phyloP scores from a whole-genome alignment of 2,113 vertebrate species.

The Hemicordylus capensis region DNA sequence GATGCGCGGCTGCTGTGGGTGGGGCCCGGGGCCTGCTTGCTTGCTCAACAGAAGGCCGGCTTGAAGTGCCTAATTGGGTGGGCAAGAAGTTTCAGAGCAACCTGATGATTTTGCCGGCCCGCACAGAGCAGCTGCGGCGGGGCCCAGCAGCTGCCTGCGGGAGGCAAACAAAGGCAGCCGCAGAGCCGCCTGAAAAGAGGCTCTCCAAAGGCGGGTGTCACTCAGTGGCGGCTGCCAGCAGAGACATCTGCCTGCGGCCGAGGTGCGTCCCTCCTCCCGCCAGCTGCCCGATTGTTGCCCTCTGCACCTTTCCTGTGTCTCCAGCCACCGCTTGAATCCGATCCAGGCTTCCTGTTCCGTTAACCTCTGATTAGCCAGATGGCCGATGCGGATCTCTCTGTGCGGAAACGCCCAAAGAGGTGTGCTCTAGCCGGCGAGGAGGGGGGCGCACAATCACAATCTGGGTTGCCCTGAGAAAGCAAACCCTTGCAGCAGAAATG shows the following conservation, averaged over 20 bases:
- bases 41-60: background rate
- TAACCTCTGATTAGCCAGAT: slow-evolving; percentile 64
- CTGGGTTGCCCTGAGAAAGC: slow-evolving; percentile 72
- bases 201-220: slow-evolving; percentile 49
- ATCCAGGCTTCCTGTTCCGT: slow-evolving; percentile 60
- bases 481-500: slow-evolving; percentile 69
- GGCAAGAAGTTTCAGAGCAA: slow-evolving; percentile 48
- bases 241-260: slow-evolving; percentile 45
- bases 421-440: background rate
- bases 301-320: slow-evolving; percentile 64
- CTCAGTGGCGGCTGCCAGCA: slow-evolving; percentile 45
- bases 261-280: slow-evolving; percentile 42
- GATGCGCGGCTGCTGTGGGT: slow-evolving; percentile 20
- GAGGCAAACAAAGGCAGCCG: slow-evolving; percentile 59
- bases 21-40: no score
- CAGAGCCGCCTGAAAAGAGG: slow-evolving; percentile 46
- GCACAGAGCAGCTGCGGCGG: slow-evolving; percentile 54
- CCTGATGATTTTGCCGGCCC: slow-evolving; percentile 51
- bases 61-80: no score
- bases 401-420: slow-evolving; percentile 60
- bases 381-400: slow-evolving; percentile 32
- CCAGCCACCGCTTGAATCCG: slow-evolving; percentile 39
- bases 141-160: slow-evolving; percentile 47
- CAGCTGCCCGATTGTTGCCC: slow-evolving; percentile 22
- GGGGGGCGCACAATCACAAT: no score